Percentiles rank a stretch among this genome's conserved stretches.
phyloP scores from a whole-genome alignment of 2,888 invertebrate species.

The Lamellibrachia satsuma region DNA sequence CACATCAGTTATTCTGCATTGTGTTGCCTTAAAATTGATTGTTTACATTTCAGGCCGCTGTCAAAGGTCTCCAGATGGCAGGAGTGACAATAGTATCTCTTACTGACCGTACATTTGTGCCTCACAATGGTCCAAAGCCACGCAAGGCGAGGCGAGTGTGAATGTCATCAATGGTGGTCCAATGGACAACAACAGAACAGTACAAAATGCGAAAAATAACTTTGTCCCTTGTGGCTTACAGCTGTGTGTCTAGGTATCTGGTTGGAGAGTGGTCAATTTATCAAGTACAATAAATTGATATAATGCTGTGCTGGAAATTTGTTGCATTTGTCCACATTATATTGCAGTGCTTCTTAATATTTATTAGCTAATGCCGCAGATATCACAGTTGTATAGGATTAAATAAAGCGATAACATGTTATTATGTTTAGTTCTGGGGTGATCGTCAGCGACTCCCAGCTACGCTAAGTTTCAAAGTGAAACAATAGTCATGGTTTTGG shows the following conservation, averaged over 20 bases:
- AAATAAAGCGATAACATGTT: no score
- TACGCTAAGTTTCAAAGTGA: no score
- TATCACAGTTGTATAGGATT: no score
- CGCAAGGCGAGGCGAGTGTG: slow-evolving; percentile 38
- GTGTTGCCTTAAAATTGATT: neutral
- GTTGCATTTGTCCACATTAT: no score
- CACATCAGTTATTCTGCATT: neutral
- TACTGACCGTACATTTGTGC: slow-evolving; percentile 73
- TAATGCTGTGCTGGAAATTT: neutral
- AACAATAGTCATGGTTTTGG: no score
- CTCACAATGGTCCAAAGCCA: slow-evolving; percentile 35
- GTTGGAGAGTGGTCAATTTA: neutral
- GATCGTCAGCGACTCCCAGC: no score
- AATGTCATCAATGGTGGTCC: neutral
- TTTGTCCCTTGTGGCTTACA: neutral
- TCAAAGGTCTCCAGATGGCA: slow-evolving; percentile 92
- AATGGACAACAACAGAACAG: neutral
- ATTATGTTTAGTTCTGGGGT: no score
- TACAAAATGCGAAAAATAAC: neutral
- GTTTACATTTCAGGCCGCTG: slow-evolving; percentile 76
- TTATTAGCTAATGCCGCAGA: no score
- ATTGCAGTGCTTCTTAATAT: no score
- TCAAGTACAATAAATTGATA: neutral
- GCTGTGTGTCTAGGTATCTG: neutral
- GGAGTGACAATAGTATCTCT: slow-evolving; percentile 90